Base-by-base conservation (phyloP, 2,113 vertebrate species). In the Oreotrochilus melanogaster region DNA sequence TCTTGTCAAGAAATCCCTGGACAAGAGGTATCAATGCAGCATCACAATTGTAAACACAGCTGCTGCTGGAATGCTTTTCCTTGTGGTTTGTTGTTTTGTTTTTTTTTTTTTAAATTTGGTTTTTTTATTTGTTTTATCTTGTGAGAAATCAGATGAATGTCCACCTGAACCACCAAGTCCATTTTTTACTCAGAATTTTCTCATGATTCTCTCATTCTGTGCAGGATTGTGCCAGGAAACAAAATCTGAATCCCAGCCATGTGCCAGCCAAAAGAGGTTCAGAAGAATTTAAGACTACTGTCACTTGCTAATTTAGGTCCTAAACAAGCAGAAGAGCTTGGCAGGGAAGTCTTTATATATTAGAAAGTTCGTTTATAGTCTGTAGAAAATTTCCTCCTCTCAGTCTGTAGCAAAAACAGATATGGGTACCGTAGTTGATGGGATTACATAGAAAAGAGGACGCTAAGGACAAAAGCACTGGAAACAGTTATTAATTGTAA, bases 271-370 rank as follows among this genome's bases (percentile, higher is more conserved):
- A 81, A 56, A 54, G 14, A 72, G 33, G 14, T 70, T 88, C 67
- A 80, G 60, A 51, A 88, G 75, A 88, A 88, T 73, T 69, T 37
- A 70, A 70, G 42, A 88, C 56, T 51, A 74, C 43, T 47, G 39
- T 45, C 56, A 60, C 67, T 76, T 92, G 53, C 64, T 71, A 70
- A 45, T 51, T 8, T 45, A 71, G 64, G 22, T 57, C 67, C 82
- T 90, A 93, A 76, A 86, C 58, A 82, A 87, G 74, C 18, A 54
- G 71, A 86, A 88, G 28, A 66, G 56, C n/a, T 78, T 92, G 64
- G 47, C 67, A 83, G 35, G 43, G 27, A 83, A 90, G 67, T 73
- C 11, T 14, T 64, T 75, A 28, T 35, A 27, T 70, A 62, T 85
- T 75, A 86, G 69, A 51, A 93, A 90, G 12, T 92, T 91, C 14